Evolutionary conservation across 64 coral and sea anemone genomes (phyloP).

Genomic region (Stylophora pistillata): DNA sequence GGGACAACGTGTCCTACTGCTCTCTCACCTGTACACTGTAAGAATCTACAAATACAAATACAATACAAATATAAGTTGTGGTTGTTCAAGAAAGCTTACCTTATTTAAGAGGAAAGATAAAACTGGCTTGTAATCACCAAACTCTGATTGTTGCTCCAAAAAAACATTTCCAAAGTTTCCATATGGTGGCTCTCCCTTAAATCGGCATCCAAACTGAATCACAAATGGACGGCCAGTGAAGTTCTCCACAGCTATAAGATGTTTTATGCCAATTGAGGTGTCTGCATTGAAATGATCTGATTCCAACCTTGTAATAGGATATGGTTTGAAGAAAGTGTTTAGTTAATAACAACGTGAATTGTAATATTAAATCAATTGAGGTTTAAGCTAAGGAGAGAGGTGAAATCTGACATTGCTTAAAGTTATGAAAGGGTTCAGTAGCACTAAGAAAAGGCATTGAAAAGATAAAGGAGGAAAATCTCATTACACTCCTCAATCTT

Average conservation of each 20-base stretch:
- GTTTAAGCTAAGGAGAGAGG: too few species aligned
- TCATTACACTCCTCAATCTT: too few species aligned
- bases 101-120: conserved; percentile 84
- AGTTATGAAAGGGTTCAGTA: too few species aligned
- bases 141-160: conserved; percentile 59
- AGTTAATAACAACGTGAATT: not conserved
- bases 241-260: conserved; percentile 60
- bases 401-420: too few species aligned
- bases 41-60: too few species aligned
- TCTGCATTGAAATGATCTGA: conserved; percentile 80
- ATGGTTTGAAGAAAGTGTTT: not conserved
- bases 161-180: conserved; percentile 86
- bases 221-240: conserved; percentile 86
- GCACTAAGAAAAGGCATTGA: too few species aligned
- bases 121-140: conserved; percentile 36
- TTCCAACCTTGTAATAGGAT: conserved; percentile 53
- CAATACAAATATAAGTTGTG: not conserved
- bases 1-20: too few species aligned
- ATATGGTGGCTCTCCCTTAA: conserved; percentile 52
- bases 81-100: conserved; percentile 1
- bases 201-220: conserved; percentile 86
- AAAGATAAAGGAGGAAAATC: too few species aligned
- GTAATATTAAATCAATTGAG: too few species aligned
- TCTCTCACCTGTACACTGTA: too few species aligned
- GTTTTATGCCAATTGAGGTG: conserved; percentile 49